Evolutionary conservation across 2,797 vertebrate species (phyloP).

Genomic region (Hyperoplus lanceolatus): DNA sequence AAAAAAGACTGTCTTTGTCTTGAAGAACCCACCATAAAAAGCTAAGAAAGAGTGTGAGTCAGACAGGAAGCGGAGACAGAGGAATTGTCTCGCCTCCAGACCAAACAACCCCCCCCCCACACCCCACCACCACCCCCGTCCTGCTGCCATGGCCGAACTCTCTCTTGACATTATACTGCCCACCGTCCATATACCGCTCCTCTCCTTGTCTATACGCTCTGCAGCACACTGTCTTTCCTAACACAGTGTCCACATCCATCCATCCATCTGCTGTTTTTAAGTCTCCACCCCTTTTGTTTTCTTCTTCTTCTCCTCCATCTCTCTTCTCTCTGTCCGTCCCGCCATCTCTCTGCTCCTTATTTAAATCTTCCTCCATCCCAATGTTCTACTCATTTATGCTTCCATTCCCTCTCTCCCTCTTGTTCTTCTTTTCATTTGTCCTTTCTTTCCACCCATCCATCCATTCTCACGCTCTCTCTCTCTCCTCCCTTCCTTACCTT

Average conservation of each 20-base stretch:
- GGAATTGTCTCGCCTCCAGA: constrained; percentile 49
- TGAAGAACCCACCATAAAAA: constrained; percentile 62
- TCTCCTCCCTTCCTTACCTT: constrained; percentile 74
- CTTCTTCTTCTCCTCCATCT: background rate
- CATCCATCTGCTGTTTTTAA: constrained; percentile 20
- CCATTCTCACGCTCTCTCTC: background rate
- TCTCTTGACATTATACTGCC: background rate
- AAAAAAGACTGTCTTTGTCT: constrained; percentile 64
- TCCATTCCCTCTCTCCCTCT: background rate
- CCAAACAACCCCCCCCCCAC: background rate
- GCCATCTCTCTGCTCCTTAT: background rate
- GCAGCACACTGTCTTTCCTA: background rate
- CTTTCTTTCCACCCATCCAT: no score
- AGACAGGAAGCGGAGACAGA: constrained; percentile 41
- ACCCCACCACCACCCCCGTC: background rate
- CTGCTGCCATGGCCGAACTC: constrained; percentile 27
- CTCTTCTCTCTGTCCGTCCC: background rate
- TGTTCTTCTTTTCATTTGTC: background rate
- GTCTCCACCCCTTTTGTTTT: constrained; percentile 31
- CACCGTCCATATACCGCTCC: background rate
- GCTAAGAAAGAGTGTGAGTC: constrained; percentile 33
- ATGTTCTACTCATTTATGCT: background rate
- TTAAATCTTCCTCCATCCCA: background rate
- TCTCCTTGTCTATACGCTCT: background rate
- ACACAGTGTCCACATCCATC: constrained; percentile 17